Evolutionary conservation across 2,797 vertebrate species (phyloP).

Genomic region (Enteromius treurensis): DNA sequence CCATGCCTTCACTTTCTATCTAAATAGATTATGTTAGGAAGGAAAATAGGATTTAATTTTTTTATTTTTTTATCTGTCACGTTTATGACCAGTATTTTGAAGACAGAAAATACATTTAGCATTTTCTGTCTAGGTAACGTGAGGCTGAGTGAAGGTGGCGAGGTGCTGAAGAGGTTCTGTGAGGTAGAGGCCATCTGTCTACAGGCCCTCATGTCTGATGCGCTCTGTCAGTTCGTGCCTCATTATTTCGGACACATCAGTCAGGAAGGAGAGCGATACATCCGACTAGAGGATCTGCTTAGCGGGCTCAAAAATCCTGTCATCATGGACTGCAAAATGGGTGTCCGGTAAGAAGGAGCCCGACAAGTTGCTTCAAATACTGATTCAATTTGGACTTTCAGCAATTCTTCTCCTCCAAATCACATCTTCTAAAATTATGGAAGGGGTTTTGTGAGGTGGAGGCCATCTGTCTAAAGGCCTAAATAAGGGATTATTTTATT

Average conservation of each 20-base stretch:
- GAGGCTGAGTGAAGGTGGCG: constrained; percentile 82
- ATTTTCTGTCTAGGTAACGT: constrained; percentile 80
- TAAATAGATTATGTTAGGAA: neutral
- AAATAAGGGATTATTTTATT: no score
- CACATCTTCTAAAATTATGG: no score
- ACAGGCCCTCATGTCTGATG: constrained; percentile 82
- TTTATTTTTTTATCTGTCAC: neutral
- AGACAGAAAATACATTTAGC: neutral
- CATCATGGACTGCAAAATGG: constrained; percentile 96
- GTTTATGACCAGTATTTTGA: neutral
- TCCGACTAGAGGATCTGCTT: constrained; percentile 88
- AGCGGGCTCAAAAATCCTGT: constrained; percentile 81
- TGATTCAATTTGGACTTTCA: neutral
- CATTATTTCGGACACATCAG: constrained; percentile 82
- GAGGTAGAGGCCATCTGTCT: constrained; percentile 83
- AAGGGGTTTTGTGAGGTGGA: no score
- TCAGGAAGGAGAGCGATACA: constrained; percentile 79
- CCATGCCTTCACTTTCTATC: neutral
- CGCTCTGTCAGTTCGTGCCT: constrained; percentile 82
- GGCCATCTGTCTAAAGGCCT: no score
- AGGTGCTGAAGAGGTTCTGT: constrained; percentile 87
- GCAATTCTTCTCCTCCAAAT: no score
- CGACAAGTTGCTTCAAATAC: neutral
- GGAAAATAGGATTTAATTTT: neutral
- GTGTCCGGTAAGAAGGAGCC: constrained; percentile 76